Evolutionary conservation across 2,888 invertebrate genomes (phyloP), one percentile per base, ranked within the genome.

Genomic region (Pollenia amentaria): DNA sequence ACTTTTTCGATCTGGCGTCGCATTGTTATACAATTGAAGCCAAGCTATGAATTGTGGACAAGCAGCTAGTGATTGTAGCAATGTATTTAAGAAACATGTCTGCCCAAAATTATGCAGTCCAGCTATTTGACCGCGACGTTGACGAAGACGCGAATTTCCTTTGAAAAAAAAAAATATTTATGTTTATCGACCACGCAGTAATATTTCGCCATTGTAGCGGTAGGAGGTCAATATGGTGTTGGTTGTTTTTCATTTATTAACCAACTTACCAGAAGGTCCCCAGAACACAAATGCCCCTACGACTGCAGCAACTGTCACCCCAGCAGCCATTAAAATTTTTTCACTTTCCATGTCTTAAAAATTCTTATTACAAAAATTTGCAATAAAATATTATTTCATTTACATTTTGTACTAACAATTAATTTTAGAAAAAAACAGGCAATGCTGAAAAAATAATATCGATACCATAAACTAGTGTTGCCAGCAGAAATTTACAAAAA

Each of bases 11-110:
- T 95, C 95, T 42, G 94, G 94, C 82, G 95, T 94, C 9, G 95
- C 95, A 88, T 95, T 95, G 80, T 93, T 93, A 87, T 94, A 94
- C 86, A 94, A 94, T 89, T 95, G 95, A 44, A 98, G 94, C 98
- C 98, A 99, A 14, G 95, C 95, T 83, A 97, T 95, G 91, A 98
- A 97, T 85, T 95, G 95, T 51, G 97, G 96, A 92, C 97, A 97
- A 4, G 98, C 97, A 11, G 98, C 97, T 89, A 98, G 94, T 2
- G 98, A 97, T 94, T 99, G 99, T 40, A 99, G 94, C 65, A 98
- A 94, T 0, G 98, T 97, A 94, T 99, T 99, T 77, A 99, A 94
- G 92, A 98, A 99, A 93, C 99, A 99, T 0, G 98, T 98, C 89
- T 97, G 96, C 57, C 98, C 98, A 88, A 98, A 95, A 94, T 99